Percentiles rank a stretch among this genome's conserved stretches.
These are phyloP conservation scores for Torymus texanus DNA, from an alignment of 2,888 invertebrate species.

Conservation along the genomic window DNA sequence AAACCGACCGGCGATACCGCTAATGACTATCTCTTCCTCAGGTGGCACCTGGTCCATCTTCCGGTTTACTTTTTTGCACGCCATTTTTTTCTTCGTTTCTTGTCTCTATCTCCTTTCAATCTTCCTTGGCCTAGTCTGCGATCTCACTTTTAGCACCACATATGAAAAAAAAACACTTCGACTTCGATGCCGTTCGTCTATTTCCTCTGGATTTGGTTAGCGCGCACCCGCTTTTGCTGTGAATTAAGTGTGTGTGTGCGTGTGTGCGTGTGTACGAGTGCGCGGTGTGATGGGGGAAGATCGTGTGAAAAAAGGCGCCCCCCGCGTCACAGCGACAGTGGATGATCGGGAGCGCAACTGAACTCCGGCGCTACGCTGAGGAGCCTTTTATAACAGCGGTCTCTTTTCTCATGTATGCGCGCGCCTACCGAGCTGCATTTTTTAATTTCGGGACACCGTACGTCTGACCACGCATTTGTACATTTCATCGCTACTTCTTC, in stretches of 20 bases:
- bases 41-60: constrained; percentile 65
- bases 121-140: neutral
- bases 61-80: no score
- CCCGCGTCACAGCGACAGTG: neutral
- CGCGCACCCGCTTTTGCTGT: no score
- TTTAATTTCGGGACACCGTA: neutral
- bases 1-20: constrained; percentile 83
- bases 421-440: constrained; percentile 16
- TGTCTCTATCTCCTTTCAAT: no score
- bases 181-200: no score
- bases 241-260: no score
- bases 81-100: no score
- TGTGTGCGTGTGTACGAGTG: no score
- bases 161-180: neutral
- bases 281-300: no score
- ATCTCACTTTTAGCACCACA: constrained; percentile 32
- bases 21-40: constrained; percentile 82
- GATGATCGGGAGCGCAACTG: constrained; percentile 48
- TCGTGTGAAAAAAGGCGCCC: constrained; percentile 5
- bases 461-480: no score
- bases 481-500: no score
- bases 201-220: no score
- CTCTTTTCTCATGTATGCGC: neutral
- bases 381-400: constrained; percentile 53
- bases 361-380: constrained; percentile 2